Percentiles rank a stretch among this genome's conserved stretches.
Conservation (phyloP, 2,797 vertebrate genomes). For the Cirrhinus molitorella region DNA sequence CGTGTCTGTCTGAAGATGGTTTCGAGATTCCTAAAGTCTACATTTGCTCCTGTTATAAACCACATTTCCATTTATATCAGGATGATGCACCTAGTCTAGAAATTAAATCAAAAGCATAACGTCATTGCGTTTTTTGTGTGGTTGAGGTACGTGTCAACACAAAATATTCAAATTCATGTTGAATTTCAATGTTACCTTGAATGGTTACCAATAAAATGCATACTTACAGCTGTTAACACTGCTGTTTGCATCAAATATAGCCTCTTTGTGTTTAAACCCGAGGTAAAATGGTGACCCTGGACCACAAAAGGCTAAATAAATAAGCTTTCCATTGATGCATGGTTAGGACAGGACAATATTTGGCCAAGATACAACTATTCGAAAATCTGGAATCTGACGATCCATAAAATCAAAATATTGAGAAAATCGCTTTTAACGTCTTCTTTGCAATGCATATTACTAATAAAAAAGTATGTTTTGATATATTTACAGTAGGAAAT, state of each 20-base stretch:
- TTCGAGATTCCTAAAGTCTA: conserved; percentile 44
- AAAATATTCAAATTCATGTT: background rate
- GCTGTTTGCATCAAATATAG: background rate
- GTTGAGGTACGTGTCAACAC: background rate
- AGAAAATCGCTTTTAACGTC: too few species aligned
- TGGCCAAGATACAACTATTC: too few species aligned
- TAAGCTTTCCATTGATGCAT: too few species aligned
- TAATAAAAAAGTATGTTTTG: too few species aligned
- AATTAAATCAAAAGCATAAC: background rate
- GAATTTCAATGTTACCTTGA: background rate
- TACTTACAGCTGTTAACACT: background rate
- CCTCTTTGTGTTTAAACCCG: background rate
- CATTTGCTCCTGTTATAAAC: conserved; percentile 40
- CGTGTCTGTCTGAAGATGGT: conserved; percentile 48
- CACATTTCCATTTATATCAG: background rate
- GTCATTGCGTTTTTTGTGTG: background rate
- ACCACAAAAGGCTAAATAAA: too few species aligned
- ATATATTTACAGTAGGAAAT: too few species aligned
- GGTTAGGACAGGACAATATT: too few species aligned
- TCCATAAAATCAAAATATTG: too few species aligned
- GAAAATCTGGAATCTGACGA: too few species aligned
- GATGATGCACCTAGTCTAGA: background rate
- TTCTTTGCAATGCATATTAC: too few species aligned
- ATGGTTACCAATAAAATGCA: background rate
- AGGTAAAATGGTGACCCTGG: background rate